phyloP scores from a whole-genome alignment of 2,888 invertebrate species.

The Flabesymbios commensalis region DNA sequence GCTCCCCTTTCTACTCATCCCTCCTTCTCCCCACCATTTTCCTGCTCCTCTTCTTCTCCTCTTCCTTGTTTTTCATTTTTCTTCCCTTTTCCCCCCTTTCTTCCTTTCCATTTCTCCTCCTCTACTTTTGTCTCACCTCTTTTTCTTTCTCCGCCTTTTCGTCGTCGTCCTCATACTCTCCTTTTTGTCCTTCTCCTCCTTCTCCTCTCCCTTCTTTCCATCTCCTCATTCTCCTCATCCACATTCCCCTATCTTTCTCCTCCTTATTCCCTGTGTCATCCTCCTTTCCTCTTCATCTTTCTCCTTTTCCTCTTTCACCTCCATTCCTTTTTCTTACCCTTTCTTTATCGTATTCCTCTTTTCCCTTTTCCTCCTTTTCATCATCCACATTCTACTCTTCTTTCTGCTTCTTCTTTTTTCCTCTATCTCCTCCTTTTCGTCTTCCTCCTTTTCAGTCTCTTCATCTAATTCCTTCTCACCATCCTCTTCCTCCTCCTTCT shows the following conservation, averaged over 20 bases:
- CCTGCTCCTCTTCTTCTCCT: neutral
- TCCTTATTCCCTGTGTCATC: neutral
- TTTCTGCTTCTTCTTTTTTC: neutral
- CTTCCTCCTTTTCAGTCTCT: neutral
- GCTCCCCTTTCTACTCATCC: too few species aligned
- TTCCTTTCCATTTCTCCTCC: neutral
- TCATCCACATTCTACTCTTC: neutral
- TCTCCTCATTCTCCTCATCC: neutral
- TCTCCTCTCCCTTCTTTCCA: neutral
- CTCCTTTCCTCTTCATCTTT: neutral
- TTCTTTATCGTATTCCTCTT: neutral
- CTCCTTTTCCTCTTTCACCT: neutral
- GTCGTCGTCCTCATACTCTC: neutral
- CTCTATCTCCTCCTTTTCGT: neutral
- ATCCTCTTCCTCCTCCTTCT: neutral
- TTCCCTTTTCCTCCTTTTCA: neutral
- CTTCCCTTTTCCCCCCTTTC: neutral
- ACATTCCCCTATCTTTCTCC: neutral
- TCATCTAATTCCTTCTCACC: neutral
- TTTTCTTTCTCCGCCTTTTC: neutral
- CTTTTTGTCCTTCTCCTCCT: neutral
- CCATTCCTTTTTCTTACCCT: neutral
- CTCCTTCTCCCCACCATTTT: too few species aligned
- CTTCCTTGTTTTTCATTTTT: too few species aligned
- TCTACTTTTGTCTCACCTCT: neutral